phyloP scores from a whole-genome alignment of 2,797 vertebrate species.

The Acestrorhynchus altus region DNA sequence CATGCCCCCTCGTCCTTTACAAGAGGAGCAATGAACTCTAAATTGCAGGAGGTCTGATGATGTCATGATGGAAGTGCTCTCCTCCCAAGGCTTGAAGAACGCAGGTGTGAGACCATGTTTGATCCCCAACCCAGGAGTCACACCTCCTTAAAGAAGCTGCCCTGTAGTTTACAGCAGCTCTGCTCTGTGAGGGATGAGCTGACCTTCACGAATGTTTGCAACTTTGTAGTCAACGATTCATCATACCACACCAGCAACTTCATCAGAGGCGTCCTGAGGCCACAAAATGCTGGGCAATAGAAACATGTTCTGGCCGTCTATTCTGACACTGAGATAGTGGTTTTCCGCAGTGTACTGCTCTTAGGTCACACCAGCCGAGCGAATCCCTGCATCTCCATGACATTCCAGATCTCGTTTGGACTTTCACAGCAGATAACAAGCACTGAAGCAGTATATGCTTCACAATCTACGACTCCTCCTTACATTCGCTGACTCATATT shows the following conservation, averaged over 20 bases:
- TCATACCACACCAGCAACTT: not conserved
- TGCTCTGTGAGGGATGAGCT: not conserved
- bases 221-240: not conserved
- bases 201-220: not conserved
- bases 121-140: not conserved
- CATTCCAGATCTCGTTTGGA: slow-evolving; percentile 32
- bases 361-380: slow-evolving; percentile 23
- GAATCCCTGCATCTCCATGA: slow-evolving; percentile 29
- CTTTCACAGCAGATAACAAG: slow-evolving; percentile 32
- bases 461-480: no score
- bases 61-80: not conserved
- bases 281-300: no score
- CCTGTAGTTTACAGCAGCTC: not conserved
- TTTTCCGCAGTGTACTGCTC: not conserved
- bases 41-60: no score
- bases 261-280: not conserved
- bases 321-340: not conserved
- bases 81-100: not conserved
- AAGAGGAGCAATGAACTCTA: no score
- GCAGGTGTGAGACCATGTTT: not conserved
- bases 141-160: not conserved
- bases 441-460: no score
- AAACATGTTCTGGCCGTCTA: not conserved
- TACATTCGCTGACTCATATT: no score
- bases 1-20: no score